Conservation (phyloP, 2,888 invertebrate genomes). For the Schizaphis graminum region DNA sequence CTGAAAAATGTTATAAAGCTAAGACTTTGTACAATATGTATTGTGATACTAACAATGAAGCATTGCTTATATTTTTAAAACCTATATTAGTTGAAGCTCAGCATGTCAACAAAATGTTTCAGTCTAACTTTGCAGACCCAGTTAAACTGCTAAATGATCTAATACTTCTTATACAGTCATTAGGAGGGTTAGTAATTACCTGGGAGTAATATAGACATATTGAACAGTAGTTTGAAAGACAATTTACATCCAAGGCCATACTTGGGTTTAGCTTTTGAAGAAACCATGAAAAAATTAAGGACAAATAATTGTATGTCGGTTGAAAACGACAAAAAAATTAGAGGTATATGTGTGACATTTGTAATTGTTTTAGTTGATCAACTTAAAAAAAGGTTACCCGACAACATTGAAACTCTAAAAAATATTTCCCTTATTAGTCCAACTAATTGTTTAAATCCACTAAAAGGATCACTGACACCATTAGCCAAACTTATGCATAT, state of each 20-base stretch:
- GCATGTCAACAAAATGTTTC: conserved; percentile 68
- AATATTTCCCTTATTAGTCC: not conserved
- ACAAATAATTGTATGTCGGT: not conserved
- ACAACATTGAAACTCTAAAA: not conserved
- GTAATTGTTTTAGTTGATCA: not conserved
- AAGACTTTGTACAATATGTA: conserved; percentile 69
- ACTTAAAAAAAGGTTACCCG: not conserved
- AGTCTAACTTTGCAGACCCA: not conserved
- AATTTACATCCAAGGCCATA: conserved; percentile 7
- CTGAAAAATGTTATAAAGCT: conserved; percentile 70
- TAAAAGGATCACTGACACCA: not conserved
- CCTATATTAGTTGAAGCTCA: conserved; percentile 68
- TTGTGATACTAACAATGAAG: conserved; percentile 68
- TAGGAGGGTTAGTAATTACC: not conserved
- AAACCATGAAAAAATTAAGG: not conserved
- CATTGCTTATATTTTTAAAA: conserved; percentile 68
- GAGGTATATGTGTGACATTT: not conserved
- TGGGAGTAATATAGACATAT: too few species aligned
- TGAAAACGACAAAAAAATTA: not conserved
- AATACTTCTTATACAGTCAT: not conserved
- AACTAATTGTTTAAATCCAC: not conserved
- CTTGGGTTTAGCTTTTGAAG: not conserved
- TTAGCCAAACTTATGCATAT: not conserved
- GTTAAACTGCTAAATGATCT: not conserved
- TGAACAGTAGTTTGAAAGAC: too few species aligned